Evolutionary conservation across 2,797 vertebrate genomes (phyloP), one percentile per base, ranked within the genome.

Genomic region (Lepus townsendii): DNA sequence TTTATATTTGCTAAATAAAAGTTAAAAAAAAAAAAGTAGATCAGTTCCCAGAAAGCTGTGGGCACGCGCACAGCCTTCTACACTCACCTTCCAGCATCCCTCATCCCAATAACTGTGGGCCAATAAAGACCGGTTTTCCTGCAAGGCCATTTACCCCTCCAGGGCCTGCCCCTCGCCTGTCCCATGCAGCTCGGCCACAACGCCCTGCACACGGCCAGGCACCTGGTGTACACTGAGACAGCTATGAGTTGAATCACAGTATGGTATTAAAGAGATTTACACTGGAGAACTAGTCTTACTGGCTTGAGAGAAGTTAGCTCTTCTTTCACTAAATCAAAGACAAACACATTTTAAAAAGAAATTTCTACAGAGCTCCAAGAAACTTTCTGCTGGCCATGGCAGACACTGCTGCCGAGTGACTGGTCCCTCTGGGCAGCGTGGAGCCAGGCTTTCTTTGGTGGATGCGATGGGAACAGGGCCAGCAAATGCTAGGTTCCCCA

Each of bases 381-480:
- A 66, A 47, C 19, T 20, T 75, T 76, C 50, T 71, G 13, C 77
- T 60, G 75, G 68, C n/a, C 50, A 83, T 24, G 32, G 76, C 11
- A 78, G 72, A 65, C 14, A 38, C 0, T 71, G 47, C 75, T 93
- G 75, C 84, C 90, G 94, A 93, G 19, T 66, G 30, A 35, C 52
- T 16, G 54, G 38, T 63, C 76, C 9, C 42, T 84, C n/a, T 0
- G 1, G 90, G 79, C 32, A 26, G n/a, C 3, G 0, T 1, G 73
- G 50, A 82, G 69, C 80, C 62, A 78, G 54, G 27, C 17, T 78
- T 73, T 83, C 80, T 57, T 87, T n/a, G 66, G 54, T 2, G 27
- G 42, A 77, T 38, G 75, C 42, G 68, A 90, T 42, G 62, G 76
- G 60, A 93, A 82, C 16, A 22, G 32, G 54, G 93, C 83, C 92